phyloP scores from a whole-genome alignment of 2,113 vertebrate species.

The Crotalus viridis region DNA sequence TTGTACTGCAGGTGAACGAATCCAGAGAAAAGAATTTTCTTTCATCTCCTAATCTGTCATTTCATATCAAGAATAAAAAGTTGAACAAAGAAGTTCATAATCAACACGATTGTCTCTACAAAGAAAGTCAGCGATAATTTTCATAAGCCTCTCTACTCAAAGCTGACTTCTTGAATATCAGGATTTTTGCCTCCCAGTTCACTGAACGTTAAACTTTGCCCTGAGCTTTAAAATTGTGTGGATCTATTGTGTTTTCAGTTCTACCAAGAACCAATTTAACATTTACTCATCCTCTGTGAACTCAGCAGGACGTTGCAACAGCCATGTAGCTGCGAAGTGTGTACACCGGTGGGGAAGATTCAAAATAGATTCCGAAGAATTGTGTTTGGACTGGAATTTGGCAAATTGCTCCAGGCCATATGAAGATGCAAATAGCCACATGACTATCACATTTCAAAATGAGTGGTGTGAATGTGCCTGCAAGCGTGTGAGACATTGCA shows the following conservation, averaged over 20 bases:
- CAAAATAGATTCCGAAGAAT: neutral
- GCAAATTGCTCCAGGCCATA: slow-evolving; percentile 18
- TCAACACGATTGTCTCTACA: neutral
- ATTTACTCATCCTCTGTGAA: neutral
- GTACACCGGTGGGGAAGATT: neutral
- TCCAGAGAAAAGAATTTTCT: neutral
- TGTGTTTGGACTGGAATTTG: neutral
- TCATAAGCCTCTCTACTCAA: neutral
- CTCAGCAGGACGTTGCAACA: neutral
- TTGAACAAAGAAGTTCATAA: neutral
- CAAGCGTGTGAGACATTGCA: neutral
- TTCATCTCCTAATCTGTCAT: neutral
- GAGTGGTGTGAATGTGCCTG: slow-evolving; percentile 1
- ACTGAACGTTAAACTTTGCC: neutral
- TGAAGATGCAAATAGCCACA: neutral
- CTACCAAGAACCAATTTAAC: neutral
- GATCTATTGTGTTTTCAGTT: neutral
- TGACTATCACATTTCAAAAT: neutral
- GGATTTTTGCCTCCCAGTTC: neutral
- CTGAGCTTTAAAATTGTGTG: neutral
- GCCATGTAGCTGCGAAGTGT: neutral
- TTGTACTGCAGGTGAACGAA: neutral
- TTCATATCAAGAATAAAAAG: neutral
- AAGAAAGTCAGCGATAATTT: neutral
- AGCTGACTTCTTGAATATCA: neutral